These are phyloP conservation scores for Campoletis sonorensis DNA, from an alignment of 1,140 invertebrate species.

Conservation along the genomic window DNA sequence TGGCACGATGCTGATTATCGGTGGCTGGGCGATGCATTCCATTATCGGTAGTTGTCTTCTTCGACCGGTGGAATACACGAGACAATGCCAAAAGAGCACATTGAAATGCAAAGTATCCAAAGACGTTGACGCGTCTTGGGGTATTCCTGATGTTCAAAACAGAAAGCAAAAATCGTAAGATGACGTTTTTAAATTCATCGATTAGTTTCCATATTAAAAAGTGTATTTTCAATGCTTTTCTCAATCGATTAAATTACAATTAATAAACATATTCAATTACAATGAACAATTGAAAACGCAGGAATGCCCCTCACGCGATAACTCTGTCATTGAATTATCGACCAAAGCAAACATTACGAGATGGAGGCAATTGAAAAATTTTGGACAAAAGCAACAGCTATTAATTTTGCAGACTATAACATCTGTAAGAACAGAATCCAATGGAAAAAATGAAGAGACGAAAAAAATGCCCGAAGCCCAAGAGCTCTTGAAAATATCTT, in stretches of 20 bases:
- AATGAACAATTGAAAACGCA: slow-evolving; percentile 45
- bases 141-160: slow-evolving; percentile 26
- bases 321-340: too few species aligned
- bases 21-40: slow-evolving; percentile 81
- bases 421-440: background rate
- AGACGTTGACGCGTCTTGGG: slow-evolving; percentile 21
- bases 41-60: slow-evolving; percentile 81
- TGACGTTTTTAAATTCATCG: slow-evolving; percentile 8
- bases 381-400: slow-evolving; percentile 16
- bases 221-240: background rate
- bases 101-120: slow-evolving; percentile 31
- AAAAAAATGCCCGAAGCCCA: slow-evolving; percentile 32
- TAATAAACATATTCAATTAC: background rate
- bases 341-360: background rate
- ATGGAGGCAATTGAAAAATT: background rate
- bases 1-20: slow-evolving; percentile 81
- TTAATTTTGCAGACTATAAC: slow-evolving; percentile 8
- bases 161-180: slow-evolving; percentile 1
- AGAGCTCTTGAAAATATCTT: slow-evolving; percentile 7
- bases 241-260: background rate
- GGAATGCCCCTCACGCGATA: slow-evolving; percentile 65
- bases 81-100: slow-evolving; percentile 79
- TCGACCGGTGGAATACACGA: slow-evolving; percentile 78
- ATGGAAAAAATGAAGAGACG: slow-evolving; percentile 3
- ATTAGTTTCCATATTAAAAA: background rate